Evolutionary conservation across 2,888 invertebrate genomes (phyloP).

Genomic region (Scelioninae gen. 1): DNA sequence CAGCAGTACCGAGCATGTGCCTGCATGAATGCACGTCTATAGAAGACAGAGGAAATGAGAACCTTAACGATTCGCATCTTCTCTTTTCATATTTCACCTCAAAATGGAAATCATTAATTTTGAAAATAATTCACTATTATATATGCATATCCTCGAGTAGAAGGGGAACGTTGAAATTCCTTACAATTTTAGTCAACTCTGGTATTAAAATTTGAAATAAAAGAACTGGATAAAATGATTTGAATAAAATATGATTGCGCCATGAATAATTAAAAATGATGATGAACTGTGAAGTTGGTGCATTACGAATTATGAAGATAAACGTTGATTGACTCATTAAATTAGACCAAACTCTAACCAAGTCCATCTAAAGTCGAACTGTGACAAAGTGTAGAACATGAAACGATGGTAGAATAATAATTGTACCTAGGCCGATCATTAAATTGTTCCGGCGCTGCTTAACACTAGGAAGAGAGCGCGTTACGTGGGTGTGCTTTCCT

Average conservation of each 20-base stretch:
- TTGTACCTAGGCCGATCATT: conserved; percentile 78
- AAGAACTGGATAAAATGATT: neutral
- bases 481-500: conserved; percentile 76
- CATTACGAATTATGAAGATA: neutral
- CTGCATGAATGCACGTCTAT: conserved; percentile 67
- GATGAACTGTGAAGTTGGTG: neutral
- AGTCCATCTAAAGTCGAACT: conserved; percentile 3
- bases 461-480: conserved; percentile 78
- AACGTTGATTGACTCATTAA: conserved; percentile 11
- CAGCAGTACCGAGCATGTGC: conserved; percentile 59
- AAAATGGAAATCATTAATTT: conserved; percentile 67
- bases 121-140: conserved; percentile 44
- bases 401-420: conserved; percentile 70
- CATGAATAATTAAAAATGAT: conserved; percentile 6
- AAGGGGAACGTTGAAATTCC: conserved; percentile 1
- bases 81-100: conserved; percentile 49
- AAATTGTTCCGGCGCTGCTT: conserved; percentile 83
- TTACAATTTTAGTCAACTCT: neutral
- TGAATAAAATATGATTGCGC: neutral
- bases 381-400: conserved; percentile 62
- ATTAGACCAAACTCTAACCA: conserved; percentile 7
- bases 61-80: conserved; percentile 69
- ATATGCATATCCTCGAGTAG: neutral
- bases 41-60: conserved; percentile 67
- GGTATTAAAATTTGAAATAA: neutral